phyloP scores from a whole-genome alignment of 2,888 invertebrate genomes.

The Tachina grossa region DNA sequence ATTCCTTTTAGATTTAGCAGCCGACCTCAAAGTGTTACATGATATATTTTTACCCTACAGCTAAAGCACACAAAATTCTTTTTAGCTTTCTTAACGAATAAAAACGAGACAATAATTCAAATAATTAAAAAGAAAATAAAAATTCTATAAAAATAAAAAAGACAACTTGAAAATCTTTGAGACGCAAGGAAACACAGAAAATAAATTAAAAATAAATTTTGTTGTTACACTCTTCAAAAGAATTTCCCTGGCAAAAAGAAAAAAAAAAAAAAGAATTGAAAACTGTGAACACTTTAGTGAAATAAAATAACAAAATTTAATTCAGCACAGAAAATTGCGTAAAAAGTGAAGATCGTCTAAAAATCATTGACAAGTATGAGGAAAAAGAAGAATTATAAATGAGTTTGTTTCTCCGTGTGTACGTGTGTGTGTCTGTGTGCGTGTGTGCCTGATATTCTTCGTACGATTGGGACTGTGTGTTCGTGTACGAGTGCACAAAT shows the following conservation, averaged over 20 bases:
- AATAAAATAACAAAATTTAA: conserved; percentile 45
- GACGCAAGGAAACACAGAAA: conserved; percentile 50
- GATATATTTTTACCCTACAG: conserved; percentile 73
- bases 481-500: not conserved
- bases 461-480: not conserved
- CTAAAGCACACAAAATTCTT: conserved; percentile 45
- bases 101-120: conserved; percentile 64
- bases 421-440: conserved; percentile 17
- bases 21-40: conserved; percentile 77
- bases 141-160: conserved; percentile 58
- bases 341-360: conserved; percentile 57
- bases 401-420: not conserved
- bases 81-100: conserved; percentile 39
- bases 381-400: conserved; percentile 26
- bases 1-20: conserved; percentile 70
- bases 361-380: conserved; percentile 52
- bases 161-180: conserved; percentile 47
- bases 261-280: not conserved
- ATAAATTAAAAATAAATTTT: conserved; percentile 67
- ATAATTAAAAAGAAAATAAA: conserved; percentile 50
- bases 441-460: not conserved
- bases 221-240: conserved; percentile 30
- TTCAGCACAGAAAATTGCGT: conserved; percentile 60
- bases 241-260: conserved; percentile 59
- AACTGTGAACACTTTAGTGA: conserved; percentile 31